Evolutionary conservation across 2,113 vertebrate species (phyloP).

Genomic region (Oostethus manadensis): DNA sequence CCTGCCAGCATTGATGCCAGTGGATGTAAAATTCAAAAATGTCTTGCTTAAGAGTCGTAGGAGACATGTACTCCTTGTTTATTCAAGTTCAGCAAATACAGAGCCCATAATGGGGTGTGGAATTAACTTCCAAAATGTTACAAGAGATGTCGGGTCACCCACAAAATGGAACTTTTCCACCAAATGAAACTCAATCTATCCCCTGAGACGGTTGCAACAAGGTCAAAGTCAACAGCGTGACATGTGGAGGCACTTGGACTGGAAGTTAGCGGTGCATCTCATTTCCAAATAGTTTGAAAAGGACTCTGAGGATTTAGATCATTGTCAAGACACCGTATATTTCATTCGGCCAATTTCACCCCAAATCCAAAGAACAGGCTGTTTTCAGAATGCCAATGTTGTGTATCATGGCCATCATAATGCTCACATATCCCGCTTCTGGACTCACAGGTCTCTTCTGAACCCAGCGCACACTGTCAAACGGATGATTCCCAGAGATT

Average conservation of each 20-base stretch:
- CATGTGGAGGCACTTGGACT: constrained; percentile 50
- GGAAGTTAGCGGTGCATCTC: constrained; percentile 57
- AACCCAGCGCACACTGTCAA: constrained; percentile 49
- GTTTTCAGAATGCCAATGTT: constrained; percentile 63
- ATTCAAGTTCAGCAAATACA: constrained; percentile 41
- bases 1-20: constrained; percentile 20
- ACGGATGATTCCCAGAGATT: constrained; percentile 65
- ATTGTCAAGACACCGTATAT: constrained; percentile 57
- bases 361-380: constrained; percentile 48
- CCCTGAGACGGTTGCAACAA: constrained; percentile 26
- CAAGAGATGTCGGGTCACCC: constrained; percentile 17
- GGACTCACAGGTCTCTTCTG: constrained; percentile 61
- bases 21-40: constrained; percentile 35
- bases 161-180: constrained; percentile 39
- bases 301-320: constrained; percentile 64
- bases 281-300: constrained; percentile 62
- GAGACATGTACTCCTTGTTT: constrained; percentile 39
- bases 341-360: constrained; percentile 67
- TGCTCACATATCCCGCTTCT: constrained; percentile 57
- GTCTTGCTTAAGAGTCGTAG: constrained; percentile 24
- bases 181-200: constrained; percentile 42
- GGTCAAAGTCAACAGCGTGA: constrained; percentile 50
- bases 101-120: constrained; percentile 24
- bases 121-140: constrained; percentile 27
- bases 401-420: constrained; percentile 56